Conservation (phyloP, 2,888 invertebrate species). For the Keiferia lycopersicella region DNA sequence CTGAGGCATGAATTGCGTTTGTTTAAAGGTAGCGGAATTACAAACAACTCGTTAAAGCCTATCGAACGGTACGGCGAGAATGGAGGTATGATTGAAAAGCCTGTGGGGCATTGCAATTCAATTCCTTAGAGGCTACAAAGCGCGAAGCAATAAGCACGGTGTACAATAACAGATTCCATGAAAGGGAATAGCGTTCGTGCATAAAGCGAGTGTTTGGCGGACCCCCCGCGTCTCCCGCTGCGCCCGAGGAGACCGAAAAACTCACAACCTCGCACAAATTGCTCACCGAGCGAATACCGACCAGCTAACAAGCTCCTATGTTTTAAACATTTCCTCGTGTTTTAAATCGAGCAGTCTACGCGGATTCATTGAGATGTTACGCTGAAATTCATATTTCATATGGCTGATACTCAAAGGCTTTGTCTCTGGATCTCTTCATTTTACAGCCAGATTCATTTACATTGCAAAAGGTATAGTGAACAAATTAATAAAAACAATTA, state of each 20-base stretch:
- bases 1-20: constrained; percentile 33
- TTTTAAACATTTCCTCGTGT: constrained; percentile 52
- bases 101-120: constrained; percentile 51
- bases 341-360: constrained; percentile 26
- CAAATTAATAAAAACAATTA: neutral
- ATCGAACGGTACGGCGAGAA: constrained; percentile 37
- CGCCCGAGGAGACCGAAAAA: constrained; percentile 53
- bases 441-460: neutral
- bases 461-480: neutral
- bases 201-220: constrained; percentile 62
- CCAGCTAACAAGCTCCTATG: constrained; percentile 54
- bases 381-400: constrained; percentile 15
- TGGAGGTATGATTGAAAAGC: constrained; percentile 47
- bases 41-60: constrained; percentile 49
- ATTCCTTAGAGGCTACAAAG: constrained; percentile 50
- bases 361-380: constrained; percentile 20
- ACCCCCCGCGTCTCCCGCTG: constrained; percentile 63
- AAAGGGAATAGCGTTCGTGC: constrained; percentile 60
- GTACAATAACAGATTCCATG: constrained; percentile 65
- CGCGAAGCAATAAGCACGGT: constrained; percentile 56
- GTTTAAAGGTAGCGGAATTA: constrained; percentile 40
- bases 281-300: constrained; percentile 42
- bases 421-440: constrained; percentile 8
- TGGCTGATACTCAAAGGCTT: neutral
- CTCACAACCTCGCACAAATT: constrained; percentile 55